A percentile compares a stretch with the other conserved stretches of the same genome.
Evolutionary conservation across 1,140 invertebrate genomes (phyloP).

Genomic region (Temnothorax nylanderi): DNA sequence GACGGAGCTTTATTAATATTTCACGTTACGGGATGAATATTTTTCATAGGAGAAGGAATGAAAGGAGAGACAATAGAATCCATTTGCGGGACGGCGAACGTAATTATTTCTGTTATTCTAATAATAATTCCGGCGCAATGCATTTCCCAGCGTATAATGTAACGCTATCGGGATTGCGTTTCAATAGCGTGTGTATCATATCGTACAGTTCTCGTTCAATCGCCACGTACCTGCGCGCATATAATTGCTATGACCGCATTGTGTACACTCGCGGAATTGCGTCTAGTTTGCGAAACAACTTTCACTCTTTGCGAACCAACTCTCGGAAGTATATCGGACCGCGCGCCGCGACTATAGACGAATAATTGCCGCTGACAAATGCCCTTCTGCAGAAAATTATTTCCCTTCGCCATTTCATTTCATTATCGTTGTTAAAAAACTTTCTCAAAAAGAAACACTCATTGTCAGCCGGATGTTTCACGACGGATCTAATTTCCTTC

Average conservation of each 20-base stretch:
- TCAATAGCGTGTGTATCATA: conserved; percentile 28
- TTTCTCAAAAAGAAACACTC: background rate
- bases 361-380: conserved; percentile 10
- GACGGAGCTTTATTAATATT: background rate
- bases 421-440: background rate
- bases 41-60: background rate
- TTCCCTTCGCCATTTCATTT: background rate
- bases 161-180: conserved; percentile 6
- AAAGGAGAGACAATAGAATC: background rate
- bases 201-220: conserved; percentile 35
- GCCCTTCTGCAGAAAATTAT: background rate
- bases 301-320: conserved; percentile 44
- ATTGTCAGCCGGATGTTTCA: background rate
- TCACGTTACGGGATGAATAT: background rate
- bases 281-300: conserved; percentile 61
- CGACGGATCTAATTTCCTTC: background rate
- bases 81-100: background rate
- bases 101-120: conserved; percentile 4
- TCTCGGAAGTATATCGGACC: conserved; percentile 21
- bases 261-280: conserved; percentile 47
- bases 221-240: conserved; percentile 34
- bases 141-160: conserved; percentile 17
- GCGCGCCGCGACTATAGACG: background rate
- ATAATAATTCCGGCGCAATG: conserved; percentile 3
- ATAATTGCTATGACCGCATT: conserved; percentile 62